phyloP scores from a whole-genome alignment of 1,140 invertebrate species.

The Riptortus pedestris region DNA sequence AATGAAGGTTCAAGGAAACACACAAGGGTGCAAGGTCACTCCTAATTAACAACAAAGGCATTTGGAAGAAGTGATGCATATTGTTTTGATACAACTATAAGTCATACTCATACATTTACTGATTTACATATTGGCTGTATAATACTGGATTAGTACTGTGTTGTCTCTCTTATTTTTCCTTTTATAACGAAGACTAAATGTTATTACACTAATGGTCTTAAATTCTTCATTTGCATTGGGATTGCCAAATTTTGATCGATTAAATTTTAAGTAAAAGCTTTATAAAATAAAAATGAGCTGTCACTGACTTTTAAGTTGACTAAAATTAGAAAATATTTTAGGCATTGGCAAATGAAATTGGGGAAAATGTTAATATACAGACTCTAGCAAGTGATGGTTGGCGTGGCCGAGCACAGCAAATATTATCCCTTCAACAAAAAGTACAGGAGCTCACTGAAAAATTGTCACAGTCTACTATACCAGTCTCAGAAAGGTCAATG shows the following conservation, averaged over 20 bases:
- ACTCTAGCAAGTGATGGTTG: constrained; percentile 37
- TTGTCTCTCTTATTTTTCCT: neutral
- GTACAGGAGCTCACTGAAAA: constrained; percentile 50
- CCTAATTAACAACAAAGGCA: too few species aligned
- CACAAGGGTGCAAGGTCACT: too few species aligned
- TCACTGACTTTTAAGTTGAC: too few species aligned
- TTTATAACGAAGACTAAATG: neutral
- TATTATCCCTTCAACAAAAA: constrained; percentile 51
- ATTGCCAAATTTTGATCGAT: neutral
- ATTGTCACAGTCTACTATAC: constrained; percentile 33
- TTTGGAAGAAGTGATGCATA: too few species aligned
- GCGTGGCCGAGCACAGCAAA: constrained; percentile 61
- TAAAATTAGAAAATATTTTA: constrained; percentile 21
- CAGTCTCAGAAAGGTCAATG: constrained; percentile 16
- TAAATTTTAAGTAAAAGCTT: too few species aligned
- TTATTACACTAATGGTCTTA: neutral
- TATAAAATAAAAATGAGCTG: too few species aligned
- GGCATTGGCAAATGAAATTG: constrained; percentile 41
- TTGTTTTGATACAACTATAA: too few species aligned
- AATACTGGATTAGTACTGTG: neutral
- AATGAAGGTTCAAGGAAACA: too few species aligned
- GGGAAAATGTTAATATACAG: constrained; percentile 44
- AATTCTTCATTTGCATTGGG: neutral
- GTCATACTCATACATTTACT: too few species aligned
- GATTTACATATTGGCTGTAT: too few species aligned